Percentiles rank a stretch among this genome's conserved stretches.
Conservation (phyloP, 2,113 vertebrate species). For the Entelurus aequoreus region DNA sequence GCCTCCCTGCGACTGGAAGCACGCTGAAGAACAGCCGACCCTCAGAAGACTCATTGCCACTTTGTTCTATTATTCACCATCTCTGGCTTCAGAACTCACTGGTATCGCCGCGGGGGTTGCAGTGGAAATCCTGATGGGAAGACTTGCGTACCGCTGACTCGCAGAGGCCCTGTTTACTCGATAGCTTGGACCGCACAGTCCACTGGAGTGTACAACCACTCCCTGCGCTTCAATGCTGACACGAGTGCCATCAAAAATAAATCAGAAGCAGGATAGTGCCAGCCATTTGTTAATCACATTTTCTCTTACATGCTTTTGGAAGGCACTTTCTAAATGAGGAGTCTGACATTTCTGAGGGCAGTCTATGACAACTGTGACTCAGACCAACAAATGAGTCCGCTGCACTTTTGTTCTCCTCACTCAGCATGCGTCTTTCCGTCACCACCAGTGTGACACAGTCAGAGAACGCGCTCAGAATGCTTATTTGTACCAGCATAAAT, state of each 20-base stretch:
- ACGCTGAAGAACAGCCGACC: constrained; percentile 65
- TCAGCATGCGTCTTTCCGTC: constrained; percentile 34
- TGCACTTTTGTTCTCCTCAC: constrained; percentile 38
- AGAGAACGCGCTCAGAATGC: constrained; percentile 51
- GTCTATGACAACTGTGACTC: constrained; percentile 9
- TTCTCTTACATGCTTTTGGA: constrained; percentile 33
- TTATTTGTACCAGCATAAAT: constrained; percentile 73
- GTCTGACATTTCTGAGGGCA: constrained; percentile 15
- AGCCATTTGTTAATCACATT: constrained; percentile 57
- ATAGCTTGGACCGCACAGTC: constrained; percentile 21
- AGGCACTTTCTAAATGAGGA: constrained; percentile 35
- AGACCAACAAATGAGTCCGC: constrained; percentile 12
- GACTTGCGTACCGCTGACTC: constrained; percentile 39
- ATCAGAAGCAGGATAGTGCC: constrained; percentile 48
- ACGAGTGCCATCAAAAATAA: constrained; percentile 57
- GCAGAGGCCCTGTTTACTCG: constrained; percentile 56
- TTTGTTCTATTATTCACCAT: constrained; percentile 84
- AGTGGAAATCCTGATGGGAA: constrained; percentile 59
- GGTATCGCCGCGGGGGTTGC: constrained; percentile 61
- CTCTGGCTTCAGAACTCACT: constrained; percentile 71
- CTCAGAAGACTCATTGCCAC: constrained; percentile 72
- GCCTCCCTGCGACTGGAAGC: constrained; percentile 44
- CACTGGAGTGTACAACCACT: constrained; percentile 47
- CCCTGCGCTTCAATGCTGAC: constrained; percentile 49
- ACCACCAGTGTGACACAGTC: constrained; percentile 36